phyloP scores from a whole-genome alignment of 2,797 vertebrate genomes.

The Poeciliopsis infans region DNA sequence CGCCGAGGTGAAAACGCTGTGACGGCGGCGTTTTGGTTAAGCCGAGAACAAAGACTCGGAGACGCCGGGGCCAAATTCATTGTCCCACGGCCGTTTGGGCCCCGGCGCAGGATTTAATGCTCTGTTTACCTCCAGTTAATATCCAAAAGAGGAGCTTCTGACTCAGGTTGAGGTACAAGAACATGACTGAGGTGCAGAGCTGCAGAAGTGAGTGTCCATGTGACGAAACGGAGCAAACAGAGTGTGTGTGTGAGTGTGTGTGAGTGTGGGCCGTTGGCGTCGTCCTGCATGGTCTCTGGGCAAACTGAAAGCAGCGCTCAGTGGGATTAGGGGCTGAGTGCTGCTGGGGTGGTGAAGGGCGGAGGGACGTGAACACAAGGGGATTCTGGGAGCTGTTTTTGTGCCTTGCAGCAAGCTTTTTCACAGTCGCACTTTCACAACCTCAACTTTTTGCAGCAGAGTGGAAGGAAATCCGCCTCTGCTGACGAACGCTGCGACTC shows the following conservation, averaged over 20 bases:
- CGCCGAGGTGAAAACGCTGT: constrained; percentile 95
- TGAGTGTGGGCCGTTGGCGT: constrained; percentile 71
- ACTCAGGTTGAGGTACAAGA: constrained; percentile 42
- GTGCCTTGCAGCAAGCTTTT: constrained; percentile 30
- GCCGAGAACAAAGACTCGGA: constrained; percentile 92
- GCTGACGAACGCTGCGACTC: neutral
- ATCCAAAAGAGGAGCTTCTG: constrained; percentile 74
- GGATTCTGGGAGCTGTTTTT: constrained; percentile 71
- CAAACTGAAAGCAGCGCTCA: constrained; percentile 89
- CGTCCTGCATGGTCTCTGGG: constrained; percentile 78
- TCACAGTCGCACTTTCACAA: constrained; percentile 10
- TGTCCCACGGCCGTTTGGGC: constrained; percentile 90
- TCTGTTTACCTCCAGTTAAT: constrained; percentile 94
- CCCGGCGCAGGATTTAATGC: constrained; percentile 96
- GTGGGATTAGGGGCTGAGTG: constrained; percentile 89
- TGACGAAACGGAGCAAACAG: constrained; percentile 28
- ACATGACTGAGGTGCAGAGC: constrained; percentile 5
- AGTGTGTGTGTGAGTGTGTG: constrained; percentile 46
- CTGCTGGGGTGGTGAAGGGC: constrained; percentile 61
- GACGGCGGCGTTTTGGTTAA: constrained; percentile 98
- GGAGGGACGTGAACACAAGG: constrained; percentile 54
- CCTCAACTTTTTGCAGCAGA: neutral
- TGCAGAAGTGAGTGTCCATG: constrained; percentile 32
- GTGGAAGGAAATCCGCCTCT: neutral
- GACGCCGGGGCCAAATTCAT: constrained; percentile 79